Evolutionary conservation across 92 coral and sea anemone genomes (phyloP), one percentile per base, ranked within the genome.

Genomic region (Siderastrea radians): DNA sequence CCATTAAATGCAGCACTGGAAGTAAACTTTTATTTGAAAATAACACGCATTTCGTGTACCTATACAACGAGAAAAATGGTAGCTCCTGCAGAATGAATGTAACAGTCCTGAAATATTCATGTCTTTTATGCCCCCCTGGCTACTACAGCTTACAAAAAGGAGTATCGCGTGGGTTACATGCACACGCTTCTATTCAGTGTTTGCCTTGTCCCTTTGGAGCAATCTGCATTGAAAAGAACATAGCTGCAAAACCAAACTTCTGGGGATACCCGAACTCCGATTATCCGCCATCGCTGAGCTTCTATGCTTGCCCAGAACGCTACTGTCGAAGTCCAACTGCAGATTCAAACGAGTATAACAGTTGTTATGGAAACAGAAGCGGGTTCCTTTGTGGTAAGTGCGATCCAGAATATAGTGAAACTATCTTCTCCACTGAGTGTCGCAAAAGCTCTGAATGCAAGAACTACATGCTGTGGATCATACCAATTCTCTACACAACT

Each of bases 351-450:
- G 57, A n/a, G 13, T 94, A 92, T 58, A 94, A 89, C 82, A 45
- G 71, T 58, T 94, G 97, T 50, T 72, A 70, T 45, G 97, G 97
- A 3, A 66, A 89, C 54, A 77, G 97, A 74, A 50, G 61, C 3
- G 97, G 97, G 1, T 59, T 80, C 4, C 86, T 94, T 79, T 92
- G 97, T 83, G 97, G 97, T 11, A 85, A 64, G 17, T 94, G 97
- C 61, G 77, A 68, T 3, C 17, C 54, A 4, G 95, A 90, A 2
- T 92, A 59, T 69, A 92, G 86, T 3, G 97, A 94, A 61, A 79
- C 90, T 26, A 81, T 94, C 49, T 82, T 92, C 64, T 81, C 94
- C 15, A 49, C 91, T 26, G 81, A 86, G 43, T 94, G 97, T 61
- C 69, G 79, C 55, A 72, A 79, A 50, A 58, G 12, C 8, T 43